These are phyloP conservation scores for Cryptophagus acutangulus DNA, from an alignment of 2,888 invertebrate genomes.

Conservation along the genomic window DNA sequence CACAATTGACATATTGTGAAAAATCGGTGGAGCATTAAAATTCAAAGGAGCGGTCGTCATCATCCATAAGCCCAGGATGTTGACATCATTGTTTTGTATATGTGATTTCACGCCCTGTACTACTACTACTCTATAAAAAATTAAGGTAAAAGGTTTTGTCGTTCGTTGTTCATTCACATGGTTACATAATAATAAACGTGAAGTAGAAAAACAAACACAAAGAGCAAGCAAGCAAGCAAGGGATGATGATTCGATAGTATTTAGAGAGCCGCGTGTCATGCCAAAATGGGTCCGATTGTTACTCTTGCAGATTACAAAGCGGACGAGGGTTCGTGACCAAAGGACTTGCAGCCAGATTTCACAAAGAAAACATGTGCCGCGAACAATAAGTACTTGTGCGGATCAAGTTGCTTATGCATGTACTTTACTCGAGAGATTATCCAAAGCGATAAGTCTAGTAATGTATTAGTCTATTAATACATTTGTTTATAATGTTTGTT, in stretches of 20 bases:
- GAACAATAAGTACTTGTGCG: neutral
- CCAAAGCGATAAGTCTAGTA: too few species aligned
- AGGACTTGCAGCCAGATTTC: slow-evolving; percentile 16
- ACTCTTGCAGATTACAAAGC: slow-evolving; percentile 23
- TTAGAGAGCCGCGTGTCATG: slow-evolving; percentile 28
- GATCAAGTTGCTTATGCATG: neutral
- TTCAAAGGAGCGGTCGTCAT: neutral
- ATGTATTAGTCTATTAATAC: too few species aligned
- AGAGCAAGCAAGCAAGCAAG: slow-evolving; percentile 18
- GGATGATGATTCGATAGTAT: slow-evolving; percentile 31
- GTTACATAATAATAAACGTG: slow-evolving; percentile 15
- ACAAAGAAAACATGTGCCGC: too few species aligned
- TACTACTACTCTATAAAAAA: too few species aligned
- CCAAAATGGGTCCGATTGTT: slow-evolving; percentile 26
- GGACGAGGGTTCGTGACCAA: slow-evolving; percentile 21
- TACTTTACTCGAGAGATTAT: neutral
- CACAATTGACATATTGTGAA: neutral
- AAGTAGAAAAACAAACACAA: slow-evolving; percentile 18
- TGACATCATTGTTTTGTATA: neutral
- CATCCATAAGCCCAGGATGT: neutral
- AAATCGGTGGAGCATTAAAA: slow-evolving; percentile 1
- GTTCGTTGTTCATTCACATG: too few species aligned
- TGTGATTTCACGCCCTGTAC: slow-evolving; percentile 2
- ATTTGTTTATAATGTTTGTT: too few species aligned
- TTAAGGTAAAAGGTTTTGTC: too few species aligned